Conservation (phyloP, 2,113 vertebrate species). For the Mustela lutreola region DNA sequence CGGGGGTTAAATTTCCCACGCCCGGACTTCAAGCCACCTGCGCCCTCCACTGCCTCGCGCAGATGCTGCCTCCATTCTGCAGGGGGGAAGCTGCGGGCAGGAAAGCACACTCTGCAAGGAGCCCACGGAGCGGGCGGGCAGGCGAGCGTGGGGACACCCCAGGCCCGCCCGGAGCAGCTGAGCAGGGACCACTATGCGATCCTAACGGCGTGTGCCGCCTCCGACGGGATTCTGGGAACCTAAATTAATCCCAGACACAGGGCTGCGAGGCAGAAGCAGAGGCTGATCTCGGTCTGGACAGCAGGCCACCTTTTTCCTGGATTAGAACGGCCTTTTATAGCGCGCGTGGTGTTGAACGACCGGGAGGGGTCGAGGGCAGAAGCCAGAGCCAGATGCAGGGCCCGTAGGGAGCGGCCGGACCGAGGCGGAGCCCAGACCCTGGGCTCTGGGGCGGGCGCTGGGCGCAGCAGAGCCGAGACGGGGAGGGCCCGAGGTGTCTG, state of each 20-base stretch:
- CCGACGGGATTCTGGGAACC: slow-evolving; percentile 66
- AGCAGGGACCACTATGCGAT: neutral
- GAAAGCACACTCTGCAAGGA: neutral
- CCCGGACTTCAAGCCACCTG: neutral
- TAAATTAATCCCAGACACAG: neutral
- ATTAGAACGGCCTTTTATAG: slow-evolving; percentile 53
- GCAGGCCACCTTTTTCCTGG: neutral
- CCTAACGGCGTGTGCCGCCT: slow-evolving; percentile 28
- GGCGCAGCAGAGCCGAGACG: neutral
- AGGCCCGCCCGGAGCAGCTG: neutral
- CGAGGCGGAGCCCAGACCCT: neutral
- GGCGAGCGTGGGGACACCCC: neutral
- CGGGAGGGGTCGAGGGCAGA: neutral
- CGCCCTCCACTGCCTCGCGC: neutral
- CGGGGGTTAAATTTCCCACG: neutral
- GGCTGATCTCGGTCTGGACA: neutral
- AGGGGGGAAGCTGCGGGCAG: neutral
- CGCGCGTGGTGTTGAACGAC: neutral
- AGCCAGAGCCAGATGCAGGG: neutral
- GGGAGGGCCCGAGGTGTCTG: neutral
- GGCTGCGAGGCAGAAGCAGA: neutral
- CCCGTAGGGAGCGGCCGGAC: neutral
- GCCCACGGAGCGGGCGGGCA: neutral
- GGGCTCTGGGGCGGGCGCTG: neutral
- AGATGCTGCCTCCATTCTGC: neutral